A percentile compares a stretch with the other conserved stretches of the same genome.
phyloP scores from a whole-genome alignment of 2,113 vertebrate species.

The Petroica traversi region DNA sequence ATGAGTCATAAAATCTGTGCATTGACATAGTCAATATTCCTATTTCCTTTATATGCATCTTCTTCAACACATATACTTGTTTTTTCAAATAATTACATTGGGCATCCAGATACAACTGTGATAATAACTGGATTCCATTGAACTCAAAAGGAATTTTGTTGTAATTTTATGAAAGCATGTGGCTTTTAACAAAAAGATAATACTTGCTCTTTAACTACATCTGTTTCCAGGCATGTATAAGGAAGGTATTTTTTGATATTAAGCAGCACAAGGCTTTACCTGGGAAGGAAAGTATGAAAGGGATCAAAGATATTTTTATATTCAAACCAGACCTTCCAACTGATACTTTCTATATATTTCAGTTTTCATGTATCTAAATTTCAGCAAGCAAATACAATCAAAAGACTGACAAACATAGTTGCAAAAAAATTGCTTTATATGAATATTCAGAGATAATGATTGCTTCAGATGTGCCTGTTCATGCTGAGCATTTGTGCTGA shows the following conservation, averaged over 20 bases:
- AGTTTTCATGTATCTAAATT: neutral
- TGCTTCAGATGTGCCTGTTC: neutral
- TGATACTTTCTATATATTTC: neutral
- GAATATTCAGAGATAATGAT: neutral
- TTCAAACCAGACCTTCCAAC: neutral
- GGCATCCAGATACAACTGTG: neutral
- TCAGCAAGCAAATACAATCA: neutral
- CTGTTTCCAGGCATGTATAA: neutral
- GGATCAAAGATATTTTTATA: neutral
- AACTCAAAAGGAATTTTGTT: neutral
- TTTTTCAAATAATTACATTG: neutral
- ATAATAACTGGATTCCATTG: neutral
- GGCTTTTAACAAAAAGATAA: neutral
- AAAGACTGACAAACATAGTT: neutral
- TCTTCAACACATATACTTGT: fast-evolving
- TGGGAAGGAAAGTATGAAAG: neutral
- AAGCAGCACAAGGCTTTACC: neutral
- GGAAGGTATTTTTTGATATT: neutral
- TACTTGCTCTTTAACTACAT: neutral
- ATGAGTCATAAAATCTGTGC: neutral
- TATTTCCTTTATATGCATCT: neutral
- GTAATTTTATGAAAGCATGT: neutral
- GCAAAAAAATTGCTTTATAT: neutral
- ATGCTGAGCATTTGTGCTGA: neutral
- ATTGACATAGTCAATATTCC: fast-evolving